Conservation (phyloP, 2,797 vertebrate species). For the Gallinago nigripennis region DNA sequence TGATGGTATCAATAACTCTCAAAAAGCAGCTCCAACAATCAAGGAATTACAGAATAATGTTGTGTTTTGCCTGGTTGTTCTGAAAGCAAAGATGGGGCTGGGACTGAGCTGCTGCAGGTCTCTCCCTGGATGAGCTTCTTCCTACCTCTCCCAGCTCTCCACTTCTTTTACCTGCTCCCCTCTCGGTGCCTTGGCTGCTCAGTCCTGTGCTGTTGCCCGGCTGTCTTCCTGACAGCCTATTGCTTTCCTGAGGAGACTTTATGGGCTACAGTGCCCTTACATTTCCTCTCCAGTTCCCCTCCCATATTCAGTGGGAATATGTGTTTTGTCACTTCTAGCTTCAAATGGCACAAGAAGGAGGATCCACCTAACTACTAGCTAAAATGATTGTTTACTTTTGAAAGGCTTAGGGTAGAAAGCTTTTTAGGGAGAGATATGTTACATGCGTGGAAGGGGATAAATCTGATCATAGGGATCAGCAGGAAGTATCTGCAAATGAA, state of each 20-base stretch:
- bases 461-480: background rate
- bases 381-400: background rate
- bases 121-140: background rate
- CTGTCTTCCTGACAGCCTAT: background rate
- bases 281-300: background rate
- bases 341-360: background rate
- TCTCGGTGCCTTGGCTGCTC: background rate
- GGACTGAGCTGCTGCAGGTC: background rate
- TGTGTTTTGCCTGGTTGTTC: background rate
- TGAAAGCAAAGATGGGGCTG: background rate
- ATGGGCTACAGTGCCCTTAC: background rate
- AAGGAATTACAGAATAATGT: background rate
- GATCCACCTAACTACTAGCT: rapidly evolving
- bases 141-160: background rate
- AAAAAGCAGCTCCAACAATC: background rate
- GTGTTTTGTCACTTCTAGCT: background rate
- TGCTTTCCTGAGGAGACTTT: background rate
- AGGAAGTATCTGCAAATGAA: background rate
- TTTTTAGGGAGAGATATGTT: background rate
- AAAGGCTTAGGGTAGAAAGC: background rate
- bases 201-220: background rate
- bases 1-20: background rate
- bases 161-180: background rate
- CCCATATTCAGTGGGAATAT: background rate
- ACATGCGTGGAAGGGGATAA: background rate